A percentile compares a stretch with the other conserved stretches of the same genome.
phyloP scores from a whole-genome alignment of 2,797 vertebrate species.

The Acrossocheilus wenchowensis region DNA sequence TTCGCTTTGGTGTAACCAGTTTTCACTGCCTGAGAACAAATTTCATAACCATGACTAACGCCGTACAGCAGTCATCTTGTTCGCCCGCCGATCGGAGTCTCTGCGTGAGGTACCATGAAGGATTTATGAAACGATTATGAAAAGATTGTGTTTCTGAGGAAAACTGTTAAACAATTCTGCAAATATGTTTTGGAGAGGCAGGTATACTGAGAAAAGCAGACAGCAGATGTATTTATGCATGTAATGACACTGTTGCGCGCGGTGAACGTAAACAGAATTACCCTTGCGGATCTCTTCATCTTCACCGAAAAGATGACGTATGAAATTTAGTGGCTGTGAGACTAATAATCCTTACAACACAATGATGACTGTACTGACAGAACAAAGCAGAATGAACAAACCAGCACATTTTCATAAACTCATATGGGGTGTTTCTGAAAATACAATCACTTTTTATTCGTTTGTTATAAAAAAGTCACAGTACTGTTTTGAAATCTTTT shows the following conservation, averaged over 20 bases:
- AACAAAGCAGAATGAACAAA: not conserved
- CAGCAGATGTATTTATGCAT: constrained; percentile 24
- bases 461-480: not conserved
- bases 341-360: not conserved
- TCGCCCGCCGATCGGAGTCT: constrained; percentile 18
- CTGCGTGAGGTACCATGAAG: constrained; percentile 44
- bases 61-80: constrained; percentile 27
- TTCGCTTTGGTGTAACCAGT: constrained; percentile 49
- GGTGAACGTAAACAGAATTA: not conserved
- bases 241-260: not conserved
- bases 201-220: constrained; percentile 18
- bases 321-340: not conserved
- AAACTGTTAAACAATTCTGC: constrained; percentile 25
- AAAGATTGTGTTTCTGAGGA: constrained; percentile 39
- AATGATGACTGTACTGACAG: not conserved
- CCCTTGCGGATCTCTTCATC: not conserved
- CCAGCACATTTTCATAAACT: not conserved
- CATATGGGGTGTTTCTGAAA: not conserved
- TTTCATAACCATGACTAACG: constrained; percentile 51
- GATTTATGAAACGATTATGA: constrained; percentile 52
- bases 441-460: not conserved
- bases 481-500: not conserved
- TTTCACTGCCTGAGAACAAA: constrained; percentile 39
- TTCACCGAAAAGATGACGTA: not conserved
- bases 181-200: constrained; percentile 31